Percentiles rank a stretch among this genome's conserved stretches.
Conservation (phyloP, 2,113 vertebrate genomes). For the Lophius piscatorius region DNA sequence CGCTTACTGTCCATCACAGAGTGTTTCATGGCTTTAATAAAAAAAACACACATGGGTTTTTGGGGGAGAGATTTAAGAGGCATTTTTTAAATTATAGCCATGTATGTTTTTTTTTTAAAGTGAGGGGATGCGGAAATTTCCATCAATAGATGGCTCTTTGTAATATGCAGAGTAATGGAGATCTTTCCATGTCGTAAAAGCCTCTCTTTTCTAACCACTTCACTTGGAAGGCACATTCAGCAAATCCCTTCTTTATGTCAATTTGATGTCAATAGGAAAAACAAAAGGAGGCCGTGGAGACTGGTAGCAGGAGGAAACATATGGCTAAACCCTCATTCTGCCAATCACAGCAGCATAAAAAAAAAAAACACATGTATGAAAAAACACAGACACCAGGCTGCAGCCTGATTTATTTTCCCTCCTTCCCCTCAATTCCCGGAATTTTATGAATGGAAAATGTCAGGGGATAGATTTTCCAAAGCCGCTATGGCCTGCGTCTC, state of each 20-base stretch:
- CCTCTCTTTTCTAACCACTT: slow-evolving; percentile 60
- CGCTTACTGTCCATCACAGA: slow-evolving; percentile 19
- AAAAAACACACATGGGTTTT: slow-evolving; percentile 23
- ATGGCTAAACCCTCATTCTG: slow-evolving; percentile 53
- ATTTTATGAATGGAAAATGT: slow-evolving; percentile 86
- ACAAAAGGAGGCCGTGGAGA: slow-evolving; percentile 52
- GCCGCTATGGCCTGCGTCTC: slow-evolving; percentile 61
- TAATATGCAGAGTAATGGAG: slow-evolving; percentile 55
- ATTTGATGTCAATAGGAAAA: slow-evolving; percentile 62
- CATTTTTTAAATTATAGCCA: slow-evolving; percentile 48
- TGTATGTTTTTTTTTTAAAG: slow-evolving; percentile 21
- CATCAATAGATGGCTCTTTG: slow-evolving; percentile 49
- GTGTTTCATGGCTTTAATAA: slow-evolving; percentile 20
- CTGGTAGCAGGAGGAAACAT: slow-evolving; percentile 57
- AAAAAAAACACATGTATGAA: slow-evolving; percentile 32
- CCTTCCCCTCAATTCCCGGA: slow-evolving; percentile 69
- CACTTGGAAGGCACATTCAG: slow-evolving; percentile 49
- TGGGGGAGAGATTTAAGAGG: slow-evolving; percentile 31
- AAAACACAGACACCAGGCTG: slow-evolving; percentile 68
- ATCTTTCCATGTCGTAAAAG: slow-evolving; percentile 66
- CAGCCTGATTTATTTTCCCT: slow-evolving; percentile 71
- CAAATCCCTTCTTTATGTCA: slow-evolving; percentile 52
- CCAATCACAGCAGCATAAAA: slow-evolving; percentile 67
- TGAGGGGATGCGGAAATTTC: slow-evolving; percentile 53
- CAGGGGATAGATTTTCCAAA: slow-evolving; percentile 71